Base-by-base conservation (phyloP, 1,140 invertebrate species). In the Zaprionus gabonicus region DNA sequence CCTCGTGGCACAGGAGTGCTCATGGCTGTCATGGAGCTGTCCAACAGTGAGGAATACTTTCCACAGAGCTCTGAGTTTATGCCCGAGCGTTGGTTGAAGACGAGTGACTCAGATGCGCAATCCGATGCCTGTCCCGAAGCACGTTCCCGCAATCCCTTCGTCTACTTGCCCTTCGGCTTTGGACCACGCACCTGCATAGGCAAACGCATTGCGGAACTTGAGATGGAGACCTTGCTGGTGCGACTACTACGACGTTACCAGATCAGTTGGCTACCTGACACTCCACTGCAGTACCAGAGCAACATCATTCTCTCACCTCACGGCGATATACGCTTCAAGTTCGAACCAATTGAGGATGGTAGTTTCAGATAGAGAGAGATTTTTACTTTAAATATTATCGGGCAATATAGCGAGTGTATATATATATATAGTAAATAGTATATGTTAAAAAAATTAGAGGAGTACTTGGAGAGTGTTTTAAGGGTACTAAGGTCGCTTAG, bases 21-120 rank as follows among this genome's bases (percentile, higher is more conserved):
- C 0, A 91, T 91, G 88, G 81, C 72, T 0, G 81, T 78, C 1
- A 10, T 85, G 28, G 85, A 77, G 41, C 57, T 91, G 0, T 90
- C 84, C n/a, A 88, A 91, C 31, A 78, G 74, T 17, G 85, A 90
- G 1, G 38, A 91, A 10, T 85, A 97, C 92, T 97, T 97, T 83
- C 86, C 94, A 4, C 91, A 95, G 20, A 95, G 97, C 3, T 67
- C 95, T 31, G 87, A 94, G 44, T 98, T 97, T 85, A 91, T 95
- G 44, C 97, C 97, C 1, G 96, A 97, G 87, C 93, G 97, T 71
- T 97, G 96, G 96, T 78, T 97, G 0, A 91, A 92, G 17, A 12
- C 6, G 62, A 2, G 25, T 56, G 2, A 64, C 4, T 17, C 56
- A 3, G 41, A 51, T 27, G 5, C 23, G 0, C 69, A 68, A 4